Base-by-base conservation (phyloP, 2,888 invertebrate genomes). In the Pristionchus japonicus region DNA sequence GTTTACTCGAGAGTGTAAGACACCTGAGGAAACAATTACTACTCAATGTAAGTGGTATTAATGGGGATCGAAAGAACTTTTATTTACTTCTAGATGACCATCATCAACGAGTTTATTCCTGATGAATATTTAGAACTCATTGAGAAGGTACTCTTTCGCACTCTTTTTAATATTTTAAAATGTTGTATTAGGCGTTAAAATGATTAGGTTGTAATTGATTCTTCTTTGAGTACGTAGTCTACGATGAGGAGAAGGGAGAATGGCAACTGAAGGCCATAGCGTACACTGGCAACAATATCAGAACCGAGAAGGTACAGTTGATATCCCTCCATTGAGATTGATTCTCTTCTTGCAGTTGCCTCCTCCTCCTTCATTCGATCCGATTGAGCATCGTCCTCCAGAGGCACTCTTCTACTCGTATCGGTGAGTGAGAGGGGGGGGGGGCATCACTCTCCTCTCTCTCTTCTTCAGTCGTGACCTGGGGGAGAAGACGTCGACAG, bases 261-360 rank as follows among this genome's bases (percentile, higher is more conserved):
- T 99, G 98, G 97, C 98, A 99, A 95, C 96, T 99, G 80, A 97
- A 97, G 95, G 98, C 98, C 95, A 98, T 99, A 13, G 99, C 99
- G 0, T 99, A 99, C 95, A 98, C 98, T 13, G 99, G 99, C 0
- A 99, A 99, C 95, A 99, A 99, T 95, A 98, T 99, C 98, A 96
- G 97, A 70, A 89, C 90, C 40, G 86, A 87, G 77, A 87, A 87
- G 87, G 87, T 87, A 77, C 34, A 23, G 67, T 27, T 27, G 43
- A 84, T 20, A 47, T n/a, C 20, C 13, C 20, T 27, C 20, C 23
- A 86, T 84, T 31, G n/a, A 37, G n/a, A n/a, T n/a, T 57, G 49
- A 57, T 23, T 61, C n/a, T 31, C n/a, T 67, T 27, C n/a, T 13
- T 47, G 4, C 20, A 87, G 87, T n/a, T 52, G 40, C 87, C 87